phyloP scores from a whole-genome alignment of 1,140 invertebrate genomes.

The Cataglyphis hispanica region DNA sequence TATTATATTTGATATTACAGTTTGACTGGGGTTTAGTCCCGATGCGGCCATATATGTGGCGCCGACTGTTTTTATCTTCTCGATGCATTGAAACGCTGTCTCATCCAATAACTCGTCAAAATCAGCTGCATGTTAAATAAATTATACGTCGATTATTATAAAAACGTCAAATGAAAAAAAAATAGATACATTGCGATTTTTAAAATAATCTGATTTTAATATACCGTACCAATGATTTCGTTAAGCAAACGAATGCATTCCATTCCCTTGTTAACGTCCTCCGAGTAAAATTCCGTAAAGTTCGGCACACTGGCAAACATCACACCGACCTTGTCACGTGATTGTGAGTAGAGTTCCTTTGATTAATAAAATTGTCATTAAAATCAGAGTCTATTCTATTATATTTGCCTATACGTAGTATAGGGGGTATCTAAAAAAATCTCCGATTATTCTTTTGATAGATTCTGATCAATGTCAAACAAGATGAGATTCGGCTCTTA shows the following conservation, averaged over 20 bases:
- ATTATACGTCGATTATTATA: background rate
- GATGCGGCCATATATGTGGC: slow-evolving; percentile 99
- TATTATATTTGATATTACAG: slow-evolving; percentile 83
- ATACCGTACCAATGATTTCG: slow-evolving; percentile 95
- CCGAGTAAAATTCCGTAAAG: slow-evolving; percentile 99
- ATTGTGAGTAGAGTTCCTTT: slow-evolving; percentile 98
- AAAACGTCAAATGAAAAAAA: background rate
- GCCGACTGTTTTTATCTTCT: slow-evolving; percentile 99
- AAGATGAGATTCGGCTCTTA: slow-evolving; percentile 73
- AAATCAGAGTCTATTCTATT: background rate
- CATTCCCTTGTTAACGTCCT: slow-evolving; percentile 98
- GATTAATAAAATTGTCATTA: slow-evolving; percentile 66
- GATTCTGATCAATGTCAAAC: background rate
- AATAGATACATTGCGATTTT: background rate
- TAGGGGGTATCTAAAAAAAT: too few relatives aligned
- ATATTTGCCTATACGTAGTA: background rate
- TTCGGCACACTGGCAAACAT: slow-evolving; percentile 99
- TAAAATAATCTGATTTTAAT: background rate
- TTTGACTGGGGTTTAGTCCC: slow-evolving; percentile 94
- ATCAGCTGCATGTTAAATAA: slow-evolving; percentile 88
- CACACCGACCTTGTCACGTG: slow-evolving; percentile 96
- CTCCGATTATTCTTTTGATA: too few relatives aligned
- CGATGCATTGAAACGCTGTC: slow-evolving; percentile 95
- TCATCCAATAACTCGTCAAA: slow-evolving; percentile 97
- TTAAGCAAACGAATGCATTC: slow-evolving; percentile 99